Percentiles rank a stretch among this genome's conserved stretches.
Conservation (phyloP, 2,797 vertebrate genomes). For the Crenuchus spilurus region DNA sequence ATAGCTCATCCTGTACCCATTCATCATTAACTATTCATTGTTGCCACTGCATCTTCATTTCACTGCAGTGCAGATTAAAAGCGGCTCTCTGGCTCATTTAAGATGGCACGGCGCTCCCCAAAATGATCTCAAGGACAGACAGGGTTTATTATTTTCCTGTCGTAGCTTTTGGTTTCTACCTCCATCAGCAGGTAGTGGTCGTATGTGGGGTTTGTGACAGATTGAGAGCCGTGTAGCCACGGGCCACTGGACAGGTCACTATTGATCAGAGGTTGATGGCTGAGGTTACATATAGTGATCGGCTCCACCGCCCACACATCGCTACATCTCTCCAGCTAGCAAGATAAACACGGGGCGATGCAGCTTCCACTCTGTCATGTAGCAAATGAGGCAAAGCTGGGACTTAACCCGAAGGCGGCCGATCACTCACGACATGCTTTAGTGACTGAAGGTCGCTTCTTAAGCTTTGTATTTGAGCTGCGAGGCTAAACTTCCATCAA, state of each 20-base stretch:
- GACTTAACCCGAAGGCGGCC: no score
- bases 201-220: neutral
- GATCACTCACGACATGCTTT: no score
- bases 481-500: no score
- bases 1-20: constrained; percentile 50
- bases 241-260: neutral
- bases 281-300: neutral
- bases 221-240: neutral
- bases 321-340: no score
- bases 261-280: neutral
- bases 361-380: no score
- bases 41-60: constrained; percentile 62
- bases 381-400: no score
- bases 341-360: no score
- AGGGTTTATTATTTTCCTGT: neutral
- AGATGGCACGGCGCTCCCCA: neutral
- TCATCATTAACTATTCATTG: constrained; percentile 42
- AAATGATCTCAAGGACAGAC: neutral
- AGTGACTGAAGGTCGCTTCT: no score
- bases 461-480: no score
- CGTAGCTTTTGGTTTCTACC: neutral
- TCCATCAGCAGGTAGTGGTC: neutral
- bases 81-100: neutral
- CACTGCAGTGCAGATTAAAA: constrained; percentile 36
- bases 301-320: neutral